These are phyloP conservation scores for Perca schrenkii DNA, from an alignment of 2,113 vertebrate genomes.

Conservation along the genomic window DNA sequence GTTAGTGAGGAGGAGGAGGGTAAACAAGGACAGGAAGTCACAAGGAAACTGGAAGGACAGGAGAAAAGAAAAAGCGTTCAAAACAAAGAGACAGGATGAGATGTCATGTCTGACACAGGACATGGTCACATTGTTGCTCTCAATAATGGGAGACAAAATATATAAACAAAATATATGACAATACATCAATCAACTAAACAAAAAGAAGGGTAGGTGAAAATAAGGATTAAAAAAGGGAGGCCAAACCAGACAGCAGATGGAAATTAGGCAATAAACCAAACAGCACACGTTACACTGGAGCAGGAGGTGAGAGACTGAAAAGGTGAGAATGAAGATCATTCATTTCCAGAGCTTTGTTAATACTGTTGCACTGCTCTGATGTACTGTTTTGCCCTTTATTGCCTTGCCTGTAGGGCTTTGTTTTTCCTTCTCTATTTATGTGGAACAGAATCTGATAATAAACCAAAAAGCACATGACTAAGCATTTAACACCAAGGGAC, in stretches of 20 bases:
- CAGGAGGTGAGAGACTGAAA: slow-evolving; percentile 33
- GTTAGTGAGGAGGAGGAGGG: slow-evolving; percentile 27
- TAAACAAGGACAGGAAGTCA: slow-evolving; percentile 52
- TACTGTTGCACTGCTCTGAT: not conserved
- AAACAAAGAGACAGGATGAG: slow-evolving; percentile 43
- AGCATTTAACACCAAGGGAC: not conserved
- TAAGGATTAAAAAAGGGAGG: slow-evolving; percentile 6
- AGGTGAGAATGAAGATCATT: slow-evolving; percentile 44
- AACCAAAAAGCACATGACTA: not conserved
- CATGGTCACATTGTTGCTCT: slow-evolving; percentile 25
- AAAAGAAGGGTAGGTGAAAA: slow-evolving; percentile 9
- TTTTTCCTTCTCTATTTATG: not conserved
- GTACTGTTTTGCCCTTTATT: not conserved
- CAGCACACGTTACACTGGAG: slow-evolving; percentile 21
- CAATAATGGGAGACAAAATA: slow-evolving; percentile 56
- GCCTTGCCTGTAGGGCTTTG: not conserved
- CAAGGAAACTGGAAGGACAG: slow-evolving; percentile 45
- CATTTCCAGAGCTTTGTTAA: slow-evolving; percentile 6
- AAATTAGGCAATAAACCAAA: slow-evolving; percentile 42
- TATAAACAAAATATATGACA: slow-evolving; percentile 38
- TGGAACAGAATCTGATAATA: not conserved
- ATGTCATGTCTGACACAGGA: slow-evolving; percentile 19
- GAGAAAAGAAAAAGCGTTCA: slow-evolving; percentile 30
- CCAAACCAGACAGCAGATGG: slow-evolving; percentile 14
- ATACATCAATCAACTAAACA: slow-evolving; percentile 22